Percentiles rank a stretch among this genome's conserved stretches.
Evolutionary conservation across 2,888 invertebrate genomes (phyloP).

Genomic region (Dryobotodes eremita): DNA sequence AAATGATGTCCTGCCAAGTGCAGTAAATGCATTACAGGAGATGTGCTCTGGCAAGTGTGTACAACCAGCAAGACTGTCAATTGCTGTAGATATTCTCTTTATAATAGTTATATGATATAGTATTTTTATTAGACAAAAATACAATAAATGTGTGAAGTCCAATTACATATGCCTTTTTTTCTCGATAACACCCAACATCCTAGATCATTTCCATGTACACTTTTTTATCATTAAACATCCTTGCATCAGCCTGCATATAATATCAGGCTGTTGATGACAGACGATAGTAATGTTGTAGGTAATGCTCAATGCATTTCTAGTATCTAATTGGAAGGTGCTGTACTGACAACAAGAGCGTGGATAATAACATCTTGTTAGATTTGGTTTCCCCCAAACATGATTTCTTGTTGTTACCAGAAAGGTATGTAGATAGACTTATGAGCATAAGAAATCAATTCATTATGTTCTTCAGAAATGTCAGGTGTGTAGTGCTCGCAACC

Average conservation of each 20-base stretch:
- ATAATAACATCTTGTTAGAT: not conserved
- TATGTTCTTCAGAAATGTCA: not conserved
- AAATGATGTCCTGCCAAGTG: slow-evolving; percentile 67
- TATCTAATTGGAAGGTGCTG: not conserved
- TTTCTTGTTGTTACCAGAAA: not conserved
- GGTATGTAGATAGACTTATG: not conserved
- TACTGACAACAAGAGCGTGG: not conserved
- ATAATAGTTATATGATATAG: slow-evolving; percentile 88
- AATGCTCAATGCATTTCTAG: not conserved
- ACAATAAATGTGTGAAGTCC: slow-evolving; percentile 91
- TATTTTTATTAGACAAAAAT: slow-evolving; percentile 91
- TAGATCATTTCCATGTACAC: not conserved
- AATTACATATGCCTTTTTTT: slow-evolving; percentile 70
- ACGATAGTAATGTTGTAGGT: not conserved
- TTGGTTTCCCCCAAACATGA: not conserved
- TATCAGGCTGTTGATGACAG: not conserved
- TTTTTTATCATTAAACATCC: not conserved
- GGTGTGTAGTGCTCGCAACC: not conserved
- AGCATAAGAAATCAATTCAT: not conserved
- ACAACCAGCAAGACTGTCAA: slow-evolving; percentile 90
- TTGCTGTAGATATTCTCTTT: slow-evolving; percentile 89
- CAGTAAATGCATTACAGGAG: slow-evolving; percentile 79
- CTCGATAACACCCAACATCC: not conserved
- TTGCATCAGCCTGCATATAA: not conserved
- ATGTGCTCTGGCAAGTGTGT: slow-evolving; percentile 83